These are phyloP conservation scores for Eurystomus glaucurus DNA, from an alignment of 2,797 vertebrate species.

Conservation along the genomic window DNA sequence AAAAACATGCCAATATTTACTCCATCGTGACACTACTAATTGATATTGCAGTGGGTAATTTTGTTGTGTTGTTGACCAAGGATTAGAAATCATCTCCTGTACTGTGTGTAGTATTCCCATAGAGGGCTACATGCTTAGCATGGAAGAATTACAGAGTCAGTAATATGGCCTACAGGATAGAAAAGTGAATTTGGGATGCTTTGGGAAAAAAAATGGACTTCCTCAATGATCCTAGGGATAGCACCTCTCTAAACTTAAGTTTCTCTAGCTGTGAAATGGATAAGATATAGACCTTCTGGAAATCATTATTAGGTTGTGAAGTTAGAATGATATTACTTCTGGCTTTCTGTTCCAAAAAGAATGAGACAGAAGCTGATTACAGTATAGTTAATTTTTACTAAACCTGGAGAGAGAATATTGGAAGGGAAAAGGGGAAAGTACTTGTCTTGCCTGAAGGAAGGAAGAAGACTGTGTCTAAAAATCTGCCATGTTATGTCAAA, in stretches of 20 bases:
- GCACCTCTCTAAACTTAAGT: background rate
- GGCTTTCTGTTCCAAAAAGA: background rate
- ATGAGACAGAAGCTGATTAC: background rate
- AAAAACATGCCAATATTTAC: background rate
- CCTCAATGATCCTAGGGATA: background rate
- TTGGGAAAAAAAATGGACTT: accelerated
- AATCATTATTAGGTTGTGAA: background rate
- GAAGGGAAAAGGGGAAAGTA: background rate
- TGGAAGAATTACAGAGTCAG: background rate
- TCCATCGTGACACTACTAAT: accelerated
- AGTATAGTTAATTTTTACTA: background rate
- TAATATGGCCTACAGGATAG: background rate
- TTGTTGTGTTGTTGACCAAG: background rate
- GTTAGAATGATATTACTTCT: background rate
- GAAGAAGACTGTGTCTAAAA: background rate
- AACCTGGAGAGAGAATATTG: background rate
- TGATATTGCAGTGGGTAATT: background rate
- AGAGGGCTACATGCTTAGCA: background rate
- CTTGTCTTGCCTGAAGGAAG: background rate
- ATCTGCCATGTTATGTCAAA: background rate
- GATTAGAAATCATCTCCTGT: background rate
- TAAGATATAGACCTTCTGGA: background rate
- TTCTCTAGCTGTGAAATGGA: background rate
- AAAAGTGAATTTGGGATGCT: background rate
- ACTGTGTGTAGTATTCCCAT: background rate